phyloP scores from a whole-genome alignment of 92 coral and sea anemone genomes.

The Bergia puertoricense region DNA sequence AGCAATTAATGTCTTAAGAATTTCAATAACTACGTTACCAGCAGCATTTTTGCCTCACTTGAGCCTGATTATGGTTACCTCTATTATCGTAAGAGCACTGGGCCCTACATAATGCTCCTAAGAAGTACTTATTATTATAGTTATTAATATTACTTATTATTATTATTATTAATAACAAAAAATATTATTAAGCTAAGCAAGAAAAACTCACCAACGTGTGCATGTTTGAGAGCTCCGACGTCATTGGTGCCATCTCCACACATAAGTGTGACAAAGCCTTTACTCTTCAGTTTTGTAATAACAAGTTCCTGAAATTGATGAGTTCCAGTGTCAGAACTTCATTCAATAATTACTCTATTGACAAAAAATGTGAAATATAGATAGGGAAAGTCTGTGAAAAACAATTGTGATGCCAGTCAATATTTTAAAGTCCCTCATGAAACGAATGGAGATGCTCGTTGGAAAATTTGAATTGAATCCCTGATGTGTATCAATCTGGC shows the following conservation, averaged over 20 bases:
- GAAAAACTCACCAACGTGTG: slow-evolving; percentile 88
- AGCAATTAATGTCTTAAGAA: neutral
- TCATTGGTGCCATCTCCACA: slow-evolving; percentile 99
- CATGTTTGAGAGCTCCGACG: slow-evolving; percentile 98
- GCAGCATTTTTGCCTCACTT: neutral
- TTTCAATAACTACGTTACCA: neutral
- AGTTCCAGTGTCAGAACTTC: neutral
- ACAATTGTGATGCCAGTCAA: neutral
- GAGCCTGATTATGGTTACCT: neutral
- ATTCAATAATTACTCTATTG: neutral
- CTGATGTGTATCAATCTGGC: no score
- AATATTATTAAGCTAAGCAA: no score
- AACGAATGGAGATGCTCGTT: no score
- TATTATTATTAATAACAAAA: no score
- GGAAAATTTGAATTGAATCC: no score
- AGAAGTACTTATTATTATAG: no score
- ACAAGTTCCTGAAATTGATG: slow-evolving; percentile 79
- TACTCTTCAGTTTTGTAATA: slow-evolving; percentile 87
- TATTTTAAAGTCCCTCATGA: no score
- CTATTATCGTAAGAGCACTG: neutral
- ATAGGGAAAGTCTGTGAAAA: neutral
- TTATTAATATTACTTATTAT: no score
- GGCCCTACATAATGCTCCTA: no score
- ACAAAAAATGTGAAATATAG: no score
- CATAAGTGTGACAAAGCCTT: slow-evolving; percentile 93